These are phyloP conservation scores for Zapornia atra DNA, from an alignment of 2,113 vertebrate genomes.

Conservation along the genomic window DNA sequence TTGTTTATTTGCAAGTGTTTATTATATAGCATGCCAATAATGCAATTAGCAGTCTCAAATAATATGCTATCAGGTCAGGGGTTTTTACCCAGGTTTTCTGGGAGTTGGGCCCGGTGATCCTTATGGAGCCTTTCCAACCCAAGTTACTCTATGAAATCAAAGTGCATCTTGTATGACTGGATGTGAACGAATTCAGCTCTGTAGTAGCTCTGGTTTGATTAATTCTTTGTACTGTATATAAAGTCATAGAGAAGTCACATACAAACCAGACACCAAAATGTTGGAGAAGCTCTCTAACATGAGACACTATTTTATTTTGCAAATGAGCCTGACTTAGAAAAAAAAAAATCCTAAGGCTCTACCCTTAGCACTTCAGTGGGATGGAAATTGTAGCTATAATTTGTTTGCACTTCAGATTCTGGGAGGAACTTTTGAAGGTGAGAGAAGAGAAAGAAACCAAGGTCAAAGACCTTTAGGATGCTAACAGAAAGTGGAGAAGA, in stretches of 20 bases:
- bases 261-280: not conserved
- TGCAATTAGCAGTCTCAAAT: not conserved
- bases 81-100: not conserved
- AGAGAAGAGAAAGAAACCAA: not conserved
- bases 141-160: not conserved
- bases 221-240: not conserved
- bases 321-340: not conserved
- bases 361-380: not conserved
- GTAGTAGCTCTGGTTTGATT: not conserved
- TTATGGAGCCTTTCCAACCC: not conserved
- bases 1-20: not conserved
- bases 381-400: not conserved
- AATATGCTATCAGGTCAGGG: not conserved
- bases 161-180: not conserved
- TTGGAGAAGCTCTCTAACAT: not conserved
- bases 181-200: not conserved
- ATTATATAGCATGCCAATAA: not conserved
- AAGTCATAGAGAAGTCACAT: not conserved
- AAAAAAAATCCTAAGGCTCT: not conserved
- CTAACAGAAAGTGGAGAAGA: not conserved
- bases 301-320: not conserved
- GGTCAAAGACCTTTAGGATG: not conserved
- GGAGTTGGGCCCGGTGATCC: not conserved
- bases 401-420: not conserved
- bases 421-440: not conserved